Base-by-base conservation (phyloP, 1,140 invertebrate genomes). In the Chelonus insularis region DNA sequence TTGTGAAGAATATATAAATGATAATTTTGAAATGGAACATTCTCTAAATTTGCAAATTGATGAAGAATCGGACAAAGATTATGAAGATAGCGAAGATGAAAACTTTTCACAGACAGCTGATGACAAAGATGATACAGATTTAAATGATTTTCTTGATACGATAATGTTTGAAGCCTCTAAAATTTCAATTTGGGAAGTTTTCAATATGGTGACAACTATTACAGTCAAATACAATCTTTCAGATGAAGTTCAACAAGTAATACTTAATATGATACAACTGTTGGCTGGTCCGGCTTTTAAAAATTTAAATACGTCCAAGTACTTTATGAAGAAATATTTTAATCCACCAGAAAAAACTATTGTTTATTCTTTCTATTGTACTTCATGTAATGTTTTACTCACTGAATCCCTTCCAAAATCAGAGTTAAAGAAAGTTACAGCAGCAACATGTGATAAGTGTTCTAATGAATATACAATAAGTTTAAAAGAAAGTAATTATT, bases 251-350 rank as follows among this genome's bases (percentile, higher is more conserved):
- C 45, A 48, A 32, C 18, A 48, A 32, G 39, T 34, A 18, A 32
- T 63, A 7, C 36, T 63, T 8, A 43, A 61, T 48, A 37, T 66
- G 50, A 45, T 63, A 1, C 60, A 66, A 63, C 20, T 61, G 6
- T 66, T 55, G 45, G 61, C 61, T 25, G 65, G 65, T 6, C 14
- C 54, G 41, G 21, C 54, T 5, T 63, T 66, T 50, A 12, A 11
- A 12, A 25, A 66, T 47, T 57, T 63, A 8, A 25, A 14, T 43
- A 43, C 3, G 7, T 43, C 14, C 0, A 43, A 43, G 16, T 18
- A 43, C 16, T 7, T 16, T 1, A 43, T 43, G 12, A 18, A 8
- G 4, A 43, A 43, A 20, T 6, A 16, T 8, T 43, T 43, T 16
- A 18, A 18, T 18, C 41, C 12, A 16, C 12, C 14, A 4, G 8